Base-by-base conservation (phyloP, 2,888 invertebrate species). In the Harmothoe impar region DNA sequence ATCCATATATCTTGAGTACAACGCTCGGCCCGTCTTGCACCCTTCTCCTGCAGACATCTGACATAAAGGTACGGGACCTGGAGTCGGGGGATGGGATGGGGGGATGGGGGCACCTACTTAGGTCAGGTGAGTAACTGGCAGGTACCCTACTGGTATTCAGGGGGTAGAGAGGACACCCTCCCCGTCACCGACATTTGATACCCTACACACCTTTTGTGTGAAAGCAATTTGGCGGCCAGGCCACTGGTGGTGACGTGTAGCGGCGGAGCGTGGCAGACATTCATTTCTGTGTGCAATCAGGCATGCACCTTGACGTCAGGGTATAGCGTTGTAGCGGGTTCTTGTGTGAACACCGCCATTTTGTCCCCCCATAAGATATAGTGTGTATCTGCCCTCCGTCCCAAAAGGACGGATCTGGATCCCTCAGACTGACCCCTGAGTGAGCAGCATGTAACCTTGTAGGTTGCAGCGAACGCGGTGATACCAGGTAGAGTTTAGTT, bases 231-330 rank as follows among this genome's bases (percentile, higher is more conserved):
- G 43, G 33, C 15, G 35, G 43, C 33, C n/a, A 23, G 54, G 20
- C 25, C 31, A 35, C 35, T 81, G 81, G 86, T 86, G 86, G 86
- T 17, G 86, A 86, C 86, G 20, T 29, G 5, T 25, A 31, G 52
- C 86, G 56, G 86, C 54, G 7, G 86, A 52, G 86, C 54, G 86
- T 23, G 52, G 33, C 86, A 86, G 54, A 52, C 56, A 29, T 29
- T 86, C 86, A 86, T 86, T 54, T 86, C 29, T 17, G 52, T 17
- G 54, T 23, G 86, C 52, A 86, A 86, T 86, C 86, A 86, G 86
- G 54, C 29, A 54, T 86, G 86, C 51, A 81, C 43, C 77, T 20
- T 81, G 81, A 43, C 17, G 81, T 35, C 33, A 31, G 31, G 29
- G 31, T 25, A n/a, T 43, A 43, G 43, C 5, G 43, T 10, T 10